These are phyloP conservation scores for Drosophila pachea DNA, from an alignment of 1,140 invertebrate species.

Conservation along the genomic window DNA sequence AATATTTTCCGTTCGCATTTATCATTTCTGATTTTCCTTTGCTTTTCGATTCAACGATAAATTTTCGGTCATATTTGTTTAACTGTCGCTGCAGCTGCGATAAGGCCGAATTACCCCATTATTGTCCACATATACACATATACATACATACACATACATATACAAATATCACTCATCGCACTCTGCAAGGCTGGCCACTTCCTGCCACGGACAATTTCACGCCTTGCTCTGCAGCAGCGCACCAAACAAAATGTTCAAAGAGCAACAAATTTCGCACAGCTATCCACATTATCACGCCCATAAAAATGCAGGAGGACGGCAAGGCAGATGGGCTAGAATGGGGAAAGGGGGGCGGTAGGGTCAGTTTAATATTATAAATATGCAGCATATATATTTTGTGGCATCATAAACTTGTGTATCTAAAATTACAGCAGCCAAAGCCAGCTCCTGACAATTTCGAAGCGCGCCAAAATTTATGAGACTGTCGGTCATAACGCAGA, in stretches of 20 bases:
- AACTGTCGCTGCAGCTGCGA: neutral
- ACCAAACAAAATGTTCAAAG: constrained; percentile 6
- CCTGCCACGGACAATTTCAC: constrained; percentile 45
- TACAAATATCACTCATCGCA: constrained; percentile 4
- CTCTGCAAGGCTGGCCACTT: constrained; percentile 48
- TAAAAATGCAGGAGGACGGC: constrained; percentile 33
- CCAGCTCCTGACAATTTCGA: constrained; percentile 62
- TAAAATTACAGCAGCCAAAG: constrained; percentile 65
- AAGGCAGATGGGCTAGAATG: neutral
- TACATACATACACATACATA: too few species aligned
- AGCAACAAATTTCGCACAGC: constrained; percentile 49
- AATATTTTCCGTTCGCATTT: neutral
- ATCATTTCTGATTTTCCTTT: too few species aligned
- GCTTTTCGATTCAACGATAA: neutral
- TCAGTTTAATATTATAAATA: constrained; percentile 77
- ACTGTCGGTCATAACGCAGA: constrained; percentile 46
- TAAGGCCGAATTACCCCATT: constrained; percentile 6
- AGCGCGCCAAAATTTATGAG: constrained; percentile 72
- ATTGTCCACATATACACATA: constrained; percentile 2
- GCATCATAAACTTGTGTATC: constrained; percentile 76
- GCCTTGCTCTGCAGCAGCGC: constrained; percentile 39
- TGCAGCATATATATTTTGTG: constrained; percentile 70
- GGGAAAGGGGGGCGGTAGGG: constrained; percentile 28
- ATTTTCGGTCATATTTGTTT: neutral
- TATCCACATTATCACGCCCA: constrained; percentile 60